phyloP scores from a whole-genome alignment of 2,797 vertebrate genomes.

The Rousettus madagascariensis region DNA sequence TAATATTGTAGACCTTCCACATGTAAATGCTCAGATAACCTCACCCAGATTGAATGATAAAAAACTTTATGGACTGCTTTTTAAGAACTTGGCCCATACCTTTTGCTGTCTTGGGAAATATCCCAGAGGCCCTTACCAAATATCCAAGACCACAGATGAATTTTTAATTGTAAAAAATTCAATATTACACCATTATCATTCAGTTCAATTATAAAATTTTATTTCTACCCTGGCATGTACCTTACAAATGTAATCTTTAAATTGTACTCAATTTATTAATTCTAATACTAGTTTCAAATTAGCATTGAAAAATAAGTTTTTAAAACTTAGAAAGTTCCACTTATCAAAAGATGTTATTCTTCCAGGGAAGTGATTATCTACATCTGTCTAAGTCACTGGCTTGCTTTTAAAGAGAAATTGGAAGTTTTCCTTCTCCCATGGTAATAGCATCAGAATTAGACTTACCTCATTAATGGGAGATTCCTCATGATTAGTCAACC shows the following conservation, averaged over 20 bases:
- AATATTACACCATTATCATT: not conserved
- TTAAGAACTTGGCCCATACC: not conserved
- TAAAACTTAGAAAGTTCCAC: not conserved
- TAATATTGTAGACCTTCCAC: not conserved
- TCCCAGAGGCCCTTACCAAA: not conserved
- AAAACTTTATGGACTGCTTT: not conserved
- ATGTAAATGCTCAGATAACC: too few species aligned
- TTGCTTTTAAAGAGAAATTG: not conserved
- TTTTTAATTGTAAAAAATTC: not conserved
- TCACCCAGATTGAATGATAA: not conserved
- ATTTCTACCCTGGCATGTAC: not conserved
- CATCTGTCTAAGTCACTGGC: not conserved
- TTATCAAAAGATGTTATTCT: not conserved
- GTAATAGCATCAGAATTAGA: not conserved
- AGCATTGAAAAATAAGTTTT: not conserved
- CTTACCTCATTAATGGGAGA: not conserved
- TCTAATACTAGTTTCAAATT: not conserved
- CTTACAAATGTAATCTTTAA: not conserved
- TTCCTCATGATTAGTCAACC: conserved; percentile 36
- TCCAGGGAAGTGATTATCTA: not conserved
- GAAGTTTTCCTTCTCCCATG: not conserved
- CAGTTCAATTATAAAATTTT: not conserved
- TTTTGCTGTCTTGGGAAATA: not conserved
- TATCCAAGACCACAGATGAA: not conserved
- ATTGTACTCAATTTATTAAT: not conserved